phyloP scores from a whole-genome alignment of 2,113 vertebrate genomes.

The Etheostoma spectabile region DNA sequence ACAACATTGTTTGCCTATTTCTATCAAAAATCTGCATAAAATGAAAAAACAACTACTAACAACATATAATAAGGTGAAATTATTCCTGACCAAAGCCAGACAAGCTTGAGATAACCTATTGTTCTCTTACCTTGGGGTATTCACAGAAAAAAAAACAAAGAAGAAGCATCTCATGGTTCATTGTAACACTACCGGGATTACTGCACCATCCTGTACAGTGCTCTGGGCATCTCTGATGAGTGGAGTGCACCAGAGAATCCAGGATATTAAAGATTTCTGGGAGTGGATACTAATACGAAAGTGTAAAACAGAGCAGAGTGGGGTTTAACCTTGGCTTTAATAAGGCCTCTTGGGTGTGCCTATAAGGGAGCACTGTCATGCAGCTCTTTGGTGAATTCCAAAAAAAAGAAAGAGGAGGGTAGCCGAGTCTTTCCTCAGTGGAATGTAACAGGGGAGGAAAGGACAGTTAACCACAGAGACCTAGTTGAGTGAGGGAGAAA shows the following conservation, averaged over 20 bases:
- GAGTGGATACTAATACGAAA: constrained; percentile 34
- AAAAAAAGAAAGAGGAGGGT: constrained; percentile 23
- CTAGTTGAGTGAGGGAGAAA: background rate
- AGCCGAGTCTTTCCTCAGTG: background rate
- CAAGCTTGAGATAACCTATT: constrained; percentile 1
- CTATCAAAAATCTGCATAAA: constrained; percentile 10
- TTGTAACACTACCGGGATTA: constrained; percentile 28
- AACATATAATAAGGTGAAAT: constrained; percentile 35
- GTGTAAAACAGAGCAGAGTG: constrained; percentile 53
- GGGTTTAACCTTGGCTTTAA: constrained; percentile 75
- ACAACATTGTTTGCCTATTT: constrained; percentile 3
- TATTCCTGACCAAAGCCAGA: constrained; percentile 21
- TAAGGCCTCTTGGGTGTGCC: constrained; percentile 73
- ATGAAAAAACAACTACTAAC: constrained; percentile 20
- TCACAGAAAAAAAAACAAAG: constrained; percentile 27
- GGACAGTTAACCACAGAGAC: background rate
- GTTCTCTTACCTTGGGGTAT: constrained; percentile 22
- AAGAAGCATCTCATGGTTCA: constrained; percentile 26
- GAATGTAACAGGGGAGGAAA: background rate
- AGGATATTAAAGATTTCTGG: constrained; percentile 60
- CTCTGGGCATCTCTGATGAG: constrained; percentile 47
- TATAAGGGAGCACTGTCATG: constrained; percentile 28
- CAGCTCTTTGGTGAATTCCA: constrained; percentile 33
- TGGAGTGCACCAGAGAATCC: constrained; percentile 43
- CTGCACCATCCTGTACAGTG: constrained; percentile 24